Conservation (phyloP, 2,113 vertebrate genomes). For the Aramus guarauna region DNA sequence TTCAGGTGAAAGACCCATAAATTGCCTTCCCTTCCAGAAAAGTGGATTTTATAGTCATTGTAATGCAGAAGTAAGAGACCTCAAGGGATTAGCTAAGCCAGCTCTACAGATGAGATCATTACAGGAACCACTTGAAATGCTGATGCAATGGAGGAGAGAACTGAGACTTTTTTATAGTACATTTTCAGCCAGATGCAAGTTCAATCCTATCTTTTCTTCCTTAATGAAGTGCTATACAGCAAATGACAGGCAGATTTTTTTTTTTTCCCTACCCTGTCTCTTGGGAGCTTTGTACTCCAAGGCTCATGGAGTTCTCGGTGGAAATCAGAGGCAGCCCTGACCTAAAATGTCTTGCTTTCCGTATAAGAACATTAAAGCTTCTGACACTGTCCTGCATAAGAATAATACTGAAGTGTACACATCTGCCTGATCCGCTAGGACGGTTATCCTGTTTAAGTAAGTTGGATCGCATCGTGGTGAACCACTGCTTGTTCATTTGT, state of each 20-base stretch:
- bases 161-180: neutral
- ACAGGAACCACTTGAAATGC: neutral
- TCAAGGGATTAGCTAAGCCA: neutral
- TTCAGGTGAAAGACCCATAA: neutral
- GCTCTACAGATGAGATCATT: slow-evolving; percentile 5
- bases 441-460: neutral
- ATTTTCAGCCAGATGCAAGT: neutral
- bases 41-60: neutral
- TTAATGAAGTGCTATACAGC: neutral
- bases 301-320: neutral
- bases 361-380: neutral
- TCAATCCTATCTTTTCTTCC: neutral
- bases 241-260: neutral
- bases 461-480: neutral
- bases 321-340: neutral
- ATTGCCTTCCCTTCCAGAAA: neutral
- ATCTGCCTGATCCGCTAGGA: neutral
- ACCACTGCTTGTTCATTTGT: neutral
- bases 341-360: neutral
- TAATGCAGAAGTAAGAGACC: neutral
- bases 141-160: neutral
- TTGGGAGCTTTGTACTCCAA: neutral
- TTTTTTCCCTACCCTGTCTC: neutral
- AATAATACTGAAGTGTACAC: neutral
- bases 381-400: no score